Percentiles rank a stretch among this genome's conserved stretches.
phyloP scores from a whole-genome alignment of 2,888 invertebrate genomes.

The Rhagonycha fulva region DNA sequence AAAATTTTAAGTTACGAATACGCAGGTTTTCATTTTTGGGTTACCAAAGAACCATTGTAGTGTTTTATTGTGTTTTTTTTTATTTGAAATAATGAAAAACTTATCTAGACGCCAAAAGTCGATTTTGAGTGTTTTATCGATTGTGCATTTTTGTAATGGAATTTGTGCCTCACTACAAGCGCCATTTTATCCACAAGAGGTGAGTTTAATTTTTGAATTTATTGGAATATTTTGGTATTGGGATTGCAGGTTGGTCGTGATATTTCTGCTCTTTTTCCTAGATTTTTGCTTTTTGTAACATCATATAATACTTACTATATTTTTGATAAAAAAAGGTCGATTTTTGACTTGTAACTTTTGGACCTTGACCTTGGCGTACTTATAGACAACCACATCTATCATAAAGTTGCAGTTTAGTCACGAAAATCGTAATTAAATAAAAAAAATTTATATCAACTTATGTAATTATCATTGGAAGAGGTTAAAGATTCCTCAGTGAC shows the following conservation, averaged over 20 bases:
- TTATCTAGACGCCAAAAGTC: constrained; percentile 78
- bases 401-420: not conserved
- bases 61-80: not conserved
- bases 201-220: constrained; percentile 51
- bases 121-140: constrained; percentile 75
- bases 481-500: too few relatives aligned
- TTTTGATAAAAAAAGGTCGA: not conserved
- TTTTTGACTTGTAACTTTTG: not conserved
- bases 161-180: constrained; percentile 83
- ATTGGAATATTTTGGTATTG: not conserved
- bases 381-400: not conserved
- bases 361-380: not conserved
- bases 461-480: too few relatives aligned
- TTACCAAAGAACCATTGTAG: not conserved
- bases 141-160: constrained; percentile 83
- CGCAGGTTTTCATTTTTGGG: not conserved
- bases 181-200: constrained; percentile 84
- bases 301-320: not conserved
- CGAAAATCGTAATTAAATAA: not conserved
- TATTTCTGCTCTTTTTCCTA: too few relatives aligned
- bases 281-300: not conserved
- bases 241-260: too few relatives aligned
- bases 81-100: constrained; percentile 59
- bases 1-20: not conserved
- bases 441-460: too few relatives aligned